A percentile compares a stretch with the other conserved stretches of the same genome.
phyloP scores from a whole-genome alignment of 2,797 vertebrate species.

The Hydrolagus colliei region DNA sequence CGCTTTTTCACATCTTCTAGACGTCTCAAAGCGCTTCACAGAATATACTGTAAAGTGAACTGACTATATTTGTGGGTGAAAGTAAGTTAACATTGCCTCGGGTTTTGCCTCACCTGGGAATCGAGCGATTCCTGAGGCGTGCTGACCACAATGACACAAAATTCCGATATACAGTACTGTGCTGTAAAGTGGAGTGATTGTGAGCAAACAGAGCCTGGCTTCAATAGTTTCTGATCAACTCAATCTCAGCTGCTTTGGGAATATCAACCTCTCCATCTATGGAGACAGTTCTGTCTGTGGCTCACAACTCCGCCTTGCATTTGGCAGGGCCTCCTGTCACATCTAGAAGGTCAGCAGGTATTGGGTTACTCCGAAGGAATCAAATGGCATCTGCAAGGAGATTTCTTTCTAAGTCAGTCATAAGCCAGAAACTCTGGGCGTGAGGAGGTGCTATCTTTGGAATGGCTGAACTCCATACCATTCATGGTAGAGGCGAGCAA shows the following conservation, averaged over 20 bases:
- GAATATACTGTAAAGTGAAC: no score
- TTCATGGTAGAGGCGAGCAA: constrained; percentile 8
- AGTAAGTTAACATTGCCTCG: no score
- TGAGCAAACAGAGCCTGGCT: no score
- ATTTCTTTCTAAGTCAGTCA: constrained; percentile 57
- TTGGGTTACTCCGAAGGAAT: constrained; percentile 54
- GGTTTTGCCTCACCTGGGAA: no score
- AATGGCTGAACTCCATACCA: constrained; percentile 41
- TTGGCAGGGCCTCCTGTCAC: constrained; percentile 16
- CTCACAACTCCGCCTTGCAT: constrained; percentile 37
- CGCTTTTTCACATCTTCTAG: no score
- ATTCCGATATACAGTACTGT: no score
- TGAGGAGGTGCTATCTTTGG: constrained; percentile 51
- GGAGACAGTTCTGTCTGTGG: constrained; percentile 35
- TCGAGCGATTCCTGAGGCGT: no score
- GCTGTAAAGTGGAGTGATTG: no score
- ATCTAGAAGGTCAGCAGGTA: constrained; percentile 41
- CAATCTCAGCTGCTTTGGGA: constrained; percentile 27
- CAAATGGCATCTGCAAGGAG: constrained; percentile 40
- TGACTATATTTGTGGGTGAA: no score
- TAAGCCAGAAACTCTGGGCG: constrained; percentile 38
- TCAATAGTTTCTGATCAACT: not conserved
- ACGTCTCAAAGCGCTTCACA: no score
- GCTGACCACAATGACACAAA: no score
- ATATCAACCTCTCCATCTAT: constrained; percentile 42